Evolutionary conservation across 2,888 invertebrate genomes (phyloP), one percentile per base, ranked within the genome.

Genomic region (Lithosia quadra): DNA sequence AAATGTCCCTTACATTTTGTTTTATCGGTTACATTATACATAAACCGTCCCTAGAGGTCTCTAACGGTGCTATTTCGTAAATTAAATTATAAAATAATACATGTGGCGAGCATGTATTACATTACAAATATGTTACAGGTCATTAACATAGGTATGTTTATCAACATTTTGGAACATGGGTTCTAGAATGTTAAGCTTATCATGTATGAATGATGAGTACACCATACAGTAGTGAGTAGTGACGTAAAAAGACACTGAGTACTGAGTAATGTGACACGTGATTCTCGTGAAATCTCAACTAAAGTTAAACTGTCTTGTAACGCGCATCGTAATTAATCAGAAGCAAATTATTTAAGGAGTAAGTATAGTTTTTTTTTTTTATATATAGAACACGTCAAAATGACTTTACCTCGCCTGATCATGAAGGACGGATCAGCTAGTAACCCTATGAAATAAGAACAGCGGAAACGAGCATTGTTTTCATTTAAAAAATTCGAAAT

Each of bases 1-100:
- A 55, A 43, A 69, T 65, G 69, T 65, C 69, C 34, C 56, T 49
- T 61, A 49, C 39, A 13, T 64, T n/a, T 33, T 43, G 64, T 65
- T 62, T 72, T 72, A 69, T 62, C 58, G 67, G 69, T 49, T 63
- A 64, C n/a, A 28, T 67, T 69, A 33, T 34, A 58, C 58, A 72
- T 72, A 57, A 67, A 59, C 28, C 15, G 64, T 53, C 60, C 60
- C 64, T 68, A 55, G 18, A 43, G 11, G 24, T 64, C 36, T 33
- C 33, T 49, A 60, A 53, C 2, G 21, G 55, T 64, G 59, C 8
- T 63, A 55, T 63, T 68, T 64, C 24, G 63, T 68, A 33, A 55
- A 64, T 68, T 63, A 59, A 59, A 64, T 68, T 64, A 13, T 24
- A 34, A 39, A 39, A 33, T 21, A 39, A 39, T n/a, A 34, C 34